Conservation (phyloP, 2,888 invertebrate species). For the Lycia hirtaria region DNA sequence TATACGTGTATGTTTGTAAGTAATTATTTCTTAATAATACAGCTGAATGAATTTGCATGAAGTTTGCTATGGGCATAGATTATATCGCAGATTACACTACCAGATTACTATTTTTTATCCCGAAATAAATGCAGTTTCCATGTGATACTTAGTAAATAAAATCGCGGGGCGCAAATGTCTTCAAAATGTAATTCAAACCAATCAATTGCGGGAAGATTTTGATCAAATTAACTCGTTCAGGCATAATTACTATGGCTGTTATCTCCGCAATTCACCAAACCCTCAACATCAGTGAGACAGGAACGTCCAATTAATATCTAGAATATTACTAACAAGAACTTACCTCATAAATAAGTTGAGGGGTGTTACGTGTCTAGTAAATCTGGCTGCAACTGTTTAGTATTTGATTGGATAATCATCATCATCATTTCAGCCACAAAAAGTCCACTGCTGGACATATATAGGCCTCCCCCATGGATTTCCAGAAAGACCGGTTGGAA, state of each 20-base stretch:
- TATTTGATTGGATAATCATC: conserved; percentile 13
- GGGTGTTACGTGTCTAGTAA: conserved; percentile 26
- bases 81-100: too few species aligned
- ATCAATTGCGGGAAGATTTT: background rate
- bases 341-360: conserved; percentile 40
- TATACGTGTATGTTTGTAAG: too few species aligned
- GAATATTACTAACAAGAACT: conserved; percentile 35
- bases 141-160: too few species aligned
- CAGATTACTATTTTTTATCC: too few species aligned
- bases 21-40: too few species aligned
- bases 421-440: too few species aligned
- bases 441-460: background rate
- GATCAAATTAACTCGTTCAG: conserved; percentile 2
- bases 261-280: conserved; percentile 14
- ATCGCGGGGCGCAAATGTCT: too few species aligned
- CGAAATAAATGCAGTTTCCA: too few species aligned
- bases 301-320: conserved; percentile 40
- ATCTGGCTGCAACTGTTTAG: conserved; percentile 3
- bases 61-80: too few species aligned
- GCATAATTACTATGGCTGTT: background rate
- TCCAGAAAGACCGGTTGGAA: too few species aligned
- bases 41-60: too few species aligned
- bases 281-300: conserved; percentile 25
- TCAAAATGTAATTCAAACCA: background rate
- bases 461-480: too few species aligned